These are phyloP conservation scores for Bemisia tabaci DNA, from an alignment of 1,140 invertebrate genomes.

Conservation along the genomic window DNA sequence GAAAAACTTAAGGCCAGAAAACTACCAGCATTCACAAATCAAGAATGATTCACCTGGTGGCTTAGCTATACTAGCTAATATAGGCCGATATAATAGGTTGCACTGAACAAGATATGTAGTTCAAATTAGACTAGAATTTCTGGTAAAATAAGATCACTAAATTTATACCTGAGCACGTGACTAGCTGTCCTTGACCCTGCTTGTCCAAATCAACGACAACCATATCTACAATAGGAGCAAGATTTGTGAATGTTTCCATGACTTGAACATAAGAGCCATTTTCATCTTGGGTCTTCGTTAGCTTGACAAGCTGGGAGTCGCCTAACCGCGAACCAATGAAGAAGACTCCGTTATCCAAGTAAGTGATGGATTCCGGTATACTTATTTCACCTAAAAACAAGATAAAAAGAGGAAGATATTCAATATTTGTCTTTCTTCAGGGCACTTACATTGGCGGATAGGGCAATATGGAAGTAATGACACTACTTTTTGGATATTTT, in stretches of 20 bases:
- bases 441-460: neutral
- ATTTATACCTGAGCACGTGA: slow-evolving; percentile 93
- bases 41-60: too few species aligned
- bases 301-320: slow-evolving; percentile 88
- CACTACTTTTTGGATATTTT: neutral
- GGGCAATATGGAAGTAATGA: neutral
- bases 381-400: slow-evolving; percentile 63
- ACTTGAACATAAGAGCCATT: slow-evolving; percentile 79
- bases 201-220: slow-evolving; percentile 90
- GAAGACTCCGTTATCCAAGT: slow-evolving; percentile 95
- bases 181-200: slow-evolving; percentile 94
- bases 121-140: neutral
- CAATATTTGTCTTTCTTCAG: neutral
- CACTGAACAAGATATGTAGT: neutral
- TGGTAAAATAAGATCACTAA: too few species aligned
- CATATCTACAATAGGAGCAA: slow-evolving; percentile 97
- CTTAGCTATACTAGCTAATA: too few species aligned
- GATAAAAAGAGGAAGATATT: slow-evolving; percentile 9
- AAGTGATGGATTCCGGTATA: slow-evolving; percentile 96
- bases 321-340: slow-evolving; percentile 93
- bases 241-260: slow-evolving; percentile 93
- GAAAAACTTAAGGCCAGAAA: too few species aligned
- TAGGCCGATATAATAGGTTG: neutral
- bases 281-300: slow-evolving; percentile 74
- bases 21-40: too few species aligned